Percentiles rank a stretch among this genome's conserved stretches.
These are phyloP conservation scores for Daktulosphaira vitifoliae DNA, from an alignment of 1,140 invertebrate species.

Conservation along the genomic window DNA sequence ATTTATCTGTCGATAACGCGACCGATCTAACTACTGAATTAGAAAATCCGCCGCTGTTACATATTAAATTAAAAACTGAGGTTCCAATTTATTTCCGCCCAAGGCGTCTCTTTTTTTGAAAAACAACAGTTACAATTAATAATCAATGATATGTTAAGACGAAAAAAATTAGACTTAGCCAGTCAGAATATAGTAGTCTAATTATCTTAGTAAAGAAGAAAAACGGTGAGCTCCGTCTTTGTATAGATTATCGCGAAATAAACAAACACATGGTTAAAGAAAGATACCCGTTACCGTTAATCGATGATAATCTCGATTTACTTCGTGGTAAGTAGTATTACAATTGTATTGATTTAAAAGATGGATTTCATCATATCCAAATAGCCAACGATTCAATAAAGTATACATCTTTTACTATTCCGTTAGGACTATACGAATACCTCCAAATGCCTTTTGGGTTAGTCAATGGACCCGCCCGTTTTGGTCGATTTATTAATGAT, in stretches of 20 bases:
- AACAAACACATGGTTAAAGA: slow-evolving; percentile 42
- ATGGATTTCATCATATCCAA: too few species aligned
- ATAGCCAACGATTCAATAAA: slow-evolving; percentile 25
- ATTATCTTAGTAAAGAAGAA: not conserved
- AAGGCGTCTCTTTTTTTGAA: slow-evolving; percentile 26
- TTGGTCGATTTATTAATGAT: slow-evolving; percentile 41
- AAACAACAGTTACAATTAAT: too few species aligned
- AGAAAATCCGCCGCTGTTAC: too few species aligned
- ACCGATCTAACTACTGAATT: too few species aligned
- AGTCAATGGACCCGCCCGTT: slow-evolving; percentile 13
- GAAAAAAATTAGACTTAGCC: slow-evolving; percentile 3
- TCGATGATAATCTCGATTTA: slow-evolving; percentile 44
- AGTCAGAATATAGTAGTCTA: slow-evolving; percentile 1
- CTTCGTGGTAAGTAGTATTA: slow-evolving; percentile 14
- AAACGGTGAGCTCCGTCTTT: too few species aligned
- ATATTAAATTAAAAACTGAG: too few species aligned
- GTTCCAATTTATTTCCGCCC: slow-evolving; percentile 37
- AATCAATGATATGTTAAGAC: not conserved
- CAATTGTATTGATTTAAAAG: not conserved
- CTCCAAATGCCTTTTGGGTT: slow-evolving; percentile 1
- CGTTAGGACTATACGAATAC: slow-evolving; percentile 4
- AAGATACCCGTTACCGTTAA: slow-evolving; percentile 45
- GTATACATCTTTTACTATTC: slow-evolving; percentile 42
- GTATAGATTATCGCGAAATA: slow-evolving; percentile 2
- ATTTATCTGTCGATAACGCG: not conserved